These are phyloP conservation scores for Torymus texanus DNA, from an alignment of 2,888 invertebrate species.

Conservation along the genomic window DNA sequence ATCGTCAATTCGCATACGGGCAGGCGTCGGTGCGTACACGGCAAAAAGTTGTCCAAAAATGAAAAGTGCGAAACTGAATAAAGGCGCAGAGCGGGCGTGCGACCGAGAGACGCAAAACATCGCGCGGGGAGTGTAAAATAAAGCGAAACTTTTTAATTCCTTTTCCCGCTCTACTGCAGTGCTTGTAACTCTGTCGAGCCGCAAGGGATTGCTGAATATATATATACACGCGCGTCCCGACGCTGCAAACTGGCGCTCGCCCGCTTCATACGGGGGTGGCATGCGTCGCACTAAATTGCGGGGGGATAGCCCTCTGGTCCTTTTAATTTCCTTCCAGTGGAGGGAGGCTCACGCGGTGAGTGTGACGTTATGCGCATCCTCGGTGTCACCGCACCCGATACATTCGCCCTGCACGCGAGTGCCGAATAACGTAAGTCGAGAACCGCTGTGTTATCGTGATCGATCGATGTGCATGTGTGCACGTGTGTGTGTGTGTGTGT, in stretches of 20 bases:
- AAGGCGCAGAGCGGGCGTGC: not conserved
- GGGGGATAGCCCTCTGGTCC: slow-evolving; percentile 47
- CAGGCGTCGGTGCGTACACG: no score
- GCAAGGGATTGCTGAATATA: no score
- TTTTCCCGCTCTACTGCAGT: slow-evolving; percentile 14
- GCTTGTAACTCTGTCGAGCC: no score
- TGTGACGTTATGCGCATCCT: no score
- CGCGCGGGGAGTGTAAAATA: slow-evolving; percentile 20
- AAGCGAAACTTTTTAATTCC: slow-evolving; percentile 37
- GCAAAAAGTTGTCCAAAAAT: not conserved
- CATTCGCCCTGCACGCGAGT: no score
- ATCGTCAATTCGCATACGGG: no score
- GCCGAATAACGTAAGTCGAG: no score
- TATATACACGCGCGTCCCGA: no score
- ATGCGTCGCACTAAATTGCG: slow-evolving; percentile 38
- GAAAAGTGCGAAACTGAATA: not conserved
- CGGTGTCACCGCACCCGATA: no score
- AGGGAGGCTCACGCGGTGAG: not conserved
- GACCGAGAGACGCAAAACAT: not conserved
- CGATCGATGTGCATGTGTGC: slow-evolving; percentile 7
- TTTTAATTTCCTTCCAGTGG: slow-evolving; percentile 55
- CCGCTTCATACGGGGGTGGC: slow-evolving; percentile 14
- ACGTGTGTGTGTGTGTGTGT: not conserved
- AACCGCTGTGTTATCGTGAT: slow-evolving; percentile 11
- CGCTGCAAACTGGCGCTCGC: slow-evolving; percentile 1